Percentiles rank a stretch among this genome's conserved stretches.
Evolutionary conservation across 2,888 invertebrate genomes (phyloP).

Genomic region (Amblyjoppa proteus): DNA sequence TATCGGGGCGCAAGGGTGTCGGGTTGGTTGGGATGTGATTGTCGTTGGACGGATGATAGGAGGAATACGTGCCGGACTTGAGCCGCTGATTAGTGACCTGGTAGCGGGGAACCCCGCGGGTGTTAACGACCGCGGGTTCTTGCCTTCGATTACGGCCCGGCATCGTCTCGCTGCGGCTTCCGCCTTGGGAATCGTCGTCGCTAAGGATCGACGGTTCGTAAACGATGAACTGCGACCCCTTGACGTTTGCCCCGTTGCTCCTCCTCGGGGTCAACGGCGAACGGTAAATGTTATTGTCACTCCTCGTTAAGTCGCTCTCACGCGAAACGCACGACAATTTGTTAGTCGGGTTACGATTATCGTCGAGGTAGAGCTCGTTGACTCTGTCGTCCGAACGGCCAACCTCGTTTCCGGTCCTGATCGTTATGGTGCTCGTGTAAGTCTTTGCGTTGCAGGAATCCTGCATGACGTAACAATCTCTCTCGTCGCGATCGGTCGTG

Average conservation of each 20-base stretch:
- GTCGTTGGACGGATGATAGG: slow-evolving; percentile 49
- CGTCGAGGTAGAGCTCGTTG: slow-evolving; percentile 62
- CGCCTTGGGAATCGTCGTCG: slow-evolving; percentile 48
- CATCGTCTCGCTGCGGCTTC: slow-evolving; percentile 13
- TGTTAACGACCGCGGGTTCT: slow-evolving; percentile 55
- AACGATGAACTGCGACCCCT: slow-evolving; percentile 47
- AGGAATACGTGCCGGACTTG: slow-evolving; percentile 50
- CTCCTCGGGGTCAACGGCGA: neutral
- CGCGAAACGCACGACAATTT: slow-evolving; percentile 35
- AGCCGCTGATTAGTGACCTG: slow-evolving; percentile 63
- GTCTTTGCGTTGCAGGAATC: slow-evolving; percentile 79
- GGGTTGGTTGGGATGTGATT: slow-evolving; percentile 6
- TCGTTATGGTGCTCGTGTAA: slow-evolving; percentile 83
- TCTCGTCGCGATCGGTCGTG: slow-evolving; percentile 52
- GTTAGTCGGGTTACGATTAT: slow-evolving; percentile 76
- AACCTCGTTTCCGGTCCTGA: slow-evolving; percentile 80
- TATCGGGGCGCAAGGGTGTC: neutral
- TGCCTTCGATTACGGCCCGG: slow-evolving; percentile 28
- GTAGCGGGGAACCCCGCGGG: slow-evolving; percentile 56
- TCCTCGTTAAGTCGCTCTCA: slow-evolving; percentile 2
- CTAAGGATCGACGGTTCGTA: slow-evolving; percentile 71
- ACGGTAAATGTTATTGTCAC: slow-evolving; percentile 15
- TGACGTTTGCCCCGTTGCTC: neutral
- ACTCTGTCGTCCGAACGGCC: slow-evolving; percentile 63
- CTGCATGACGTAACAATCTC: slow-evolving; percentile 65